Evolutionary conservation across 1,140 invertebrate genomes (phyloP).

Genomic region (Hesperophylax magnus): DNA sequence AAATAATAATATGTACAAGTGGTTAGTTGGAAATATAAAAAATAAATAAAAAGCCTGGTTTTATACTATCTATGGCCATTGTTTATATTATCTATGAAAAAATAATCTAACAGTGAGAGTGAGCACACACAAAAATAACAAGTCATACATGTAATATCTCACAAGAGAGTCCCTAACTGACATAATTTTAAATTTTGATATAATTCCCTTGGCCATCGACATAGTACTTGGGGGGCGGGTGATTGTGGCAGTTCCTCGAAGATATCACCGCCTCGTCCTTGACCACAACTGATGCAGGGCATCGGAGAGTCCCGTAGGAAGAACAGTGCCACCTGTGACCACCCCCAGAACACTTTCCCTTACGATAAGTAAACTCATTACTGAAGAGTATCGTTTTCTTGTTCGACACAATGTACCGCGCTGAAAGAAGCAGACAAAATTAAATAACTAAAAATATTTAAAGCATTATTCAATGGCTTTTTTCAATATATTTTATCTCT

Average conservation of each 20-base stretch:
- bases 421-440: conserved; percentile 12
- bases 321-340: conserved; percentile 17
- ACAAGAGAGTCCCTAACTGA: no score
- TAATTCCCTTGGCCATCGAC: conserved; percentile 16
- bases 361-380: not conserved
- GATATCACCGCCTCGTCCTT: not conserved
- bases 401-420: not conserved
- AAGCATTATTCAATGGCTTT: not conserved
- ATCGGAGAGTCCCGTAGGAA: not conserved
- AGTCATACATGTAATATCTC: no score
- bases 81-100: no score
- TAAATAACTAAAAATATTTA: not conserved
- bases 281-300: not conserved
- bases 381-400: not conserved
- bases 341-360: not conserved
- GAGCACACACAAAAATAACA: no score
- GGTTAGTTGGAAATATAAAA: no score
- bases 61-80: no score
- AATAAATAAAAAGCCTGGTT: no score
- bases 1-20: no score
- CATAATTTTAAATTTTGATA: not conserved
- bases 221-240: not conserved
- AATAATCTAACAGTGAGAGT: no score
- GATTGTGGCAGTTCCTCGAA: not conserved
- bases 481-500: not conserved